Evolutionary conservation across 53 echinoderm and acorn worm genomes (phyloP).

Genomic region (Temnopleurus reevesii): DNA sequence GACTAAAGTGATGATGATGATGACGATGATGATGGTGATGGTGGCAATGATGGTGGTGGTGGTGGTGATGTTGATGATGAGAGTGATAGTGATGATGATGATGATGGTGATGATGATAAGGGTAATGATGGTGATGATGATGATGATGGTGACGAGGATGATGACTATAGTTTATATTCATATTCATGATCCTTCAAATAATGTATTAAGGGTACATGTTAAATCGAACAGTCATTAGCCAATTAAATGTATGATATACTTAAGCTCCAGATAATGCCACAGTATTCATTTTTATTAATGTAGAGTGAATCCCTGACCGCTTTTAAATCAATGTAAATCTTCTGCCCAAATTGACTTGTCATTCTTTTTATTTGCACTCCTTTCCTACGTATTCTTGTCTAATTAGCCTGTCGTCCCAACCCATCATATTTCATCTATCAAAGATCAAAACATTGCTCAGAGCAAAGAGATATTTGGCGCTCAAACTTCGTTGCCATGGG

Average conservation of each 20-base stretch:
- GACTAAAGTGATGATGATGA: not conserved
- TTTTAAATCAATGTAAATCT: not conserved
- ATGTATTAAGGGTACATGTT: too few relatives aligned
- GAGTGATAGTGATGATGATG: not conserved
- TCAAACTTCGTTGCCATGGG: not conserved
- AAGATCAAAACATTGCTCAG: conserved; percentile 34
- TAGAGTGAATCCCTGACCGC: not conserved
- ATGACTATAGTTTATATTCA: not conserved
- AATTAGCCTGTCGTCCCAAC: conserved; percentile 17
- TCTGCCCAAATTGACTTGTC: not conserved
- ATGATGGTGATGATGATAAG: conserved; percentile 13
- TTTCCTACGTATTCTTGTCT: conserved; percentile 8
- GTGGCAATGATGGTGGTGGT: not conserved
- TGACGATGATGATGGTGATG: conserved; percentile 33
- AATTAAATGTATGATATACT: too few relatives aligned
- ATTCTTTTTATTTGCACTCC: not conserved
- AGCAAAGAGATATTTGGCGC: not conserved
- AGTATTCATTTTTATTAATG: too few relatives aligned
- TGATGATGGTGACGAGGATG: conserved; percentile 6
- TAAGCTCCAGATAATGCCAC: not conserved
- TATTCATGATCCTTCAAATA: not conserved
- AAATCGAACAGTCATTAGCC: too few relatives aligned
- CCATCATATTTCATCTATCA: conserved; percentile 23
- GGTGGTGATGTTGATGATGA: not conserved
- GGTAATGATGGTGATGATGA: not conserved